These are phyloP conservation scores for Bombus pyrosoma DNA, from an alignment of 1,140 invertebrate genomes.

Conservation along the genomic window DNA sequence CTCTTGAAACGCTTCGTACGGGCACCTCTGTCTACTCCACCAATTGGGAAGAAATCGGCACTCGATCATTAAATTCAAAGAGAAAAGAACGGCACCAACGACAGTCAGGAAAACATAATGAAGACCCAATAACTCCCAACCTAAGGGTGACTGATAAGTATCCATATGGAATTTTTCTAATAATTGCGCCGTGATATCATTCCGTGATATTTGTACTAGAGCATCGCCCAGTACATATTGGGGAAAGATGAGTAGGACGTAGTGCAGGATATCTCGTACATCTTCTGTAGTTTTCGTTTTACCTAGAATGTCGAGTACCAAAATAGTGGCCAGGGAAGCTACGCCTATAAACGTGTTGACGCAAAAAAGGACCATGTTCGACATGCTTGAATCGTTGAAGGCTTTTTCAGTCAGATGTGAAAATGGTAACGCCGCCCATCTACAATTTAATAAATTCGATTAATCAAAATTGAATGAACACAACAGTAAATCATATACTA, in stretches of 20 bases:
- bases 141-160: conserved; percentile 85
- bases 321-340: conserved; percentile 83
- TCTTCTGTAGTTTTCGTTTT: conserved; percentile 83
- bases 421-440: conserved; percentile 82
- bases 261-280: conserved; percentile 84
- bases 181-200: conserved; percentile 84
- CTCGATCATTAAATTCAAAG: conserved; percentile 85
- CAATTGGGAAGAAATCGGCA: conserved; percentile 78
- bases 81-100: conserved; percentile 81
- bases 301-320: conserved; percentile 86
- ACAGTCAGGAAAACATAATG: conserved; percentile 82
- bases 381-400: conserved; percentile 85
- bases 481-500: not conserved
- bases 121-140: conserved; percentile 82
- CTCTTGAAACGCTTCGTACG: conserved; percentile 72
- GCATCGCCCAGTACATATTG: conserved; percentile 86
- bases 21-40: conserved; percentile 62
- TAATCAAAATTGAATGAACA: not conserved
- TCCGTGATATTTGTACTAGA: conserved; percentile 85
- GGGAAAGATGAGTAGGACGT: conserved; percentile 85
- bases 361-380: conserved; percentile 87
- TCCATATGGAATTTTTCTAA: conserved; percentile 86
- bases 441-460: conserved; percentile 36
- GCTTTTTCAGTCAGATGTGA: conserved; percentile 85
- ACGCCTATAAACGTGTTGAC: conserved; percentile 85